Evolutionary conservation across 2,113 vertebrate genomes (phyloP).

Genomic region (Ochotona princeps): DNA sequence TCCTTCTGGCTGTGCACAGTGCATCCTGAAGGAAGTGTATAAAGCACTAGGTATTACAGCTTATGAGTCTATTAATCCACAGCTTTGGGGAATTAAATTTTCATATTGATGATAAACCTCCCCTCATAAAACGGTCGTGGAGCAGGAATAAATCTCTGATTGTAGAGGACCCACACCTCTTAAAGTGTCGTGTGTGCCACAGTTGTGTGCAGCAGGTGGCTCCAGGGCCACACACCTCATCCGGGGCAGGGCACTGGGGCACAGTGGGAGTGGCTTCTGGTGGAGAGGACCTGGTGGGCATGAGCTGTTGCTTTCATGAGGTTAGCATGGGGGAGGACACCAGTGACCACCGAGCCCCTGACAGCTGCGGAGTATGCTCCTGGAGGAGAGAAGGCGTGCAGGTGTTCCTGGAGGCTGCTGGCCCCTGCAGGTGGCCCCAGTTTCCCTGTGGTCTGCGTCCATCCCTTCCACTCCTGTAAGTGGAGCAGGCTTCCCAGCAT

Average conservation of each 20-base stretch:
- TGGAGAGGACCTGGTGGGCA: constrained; percentile 70
- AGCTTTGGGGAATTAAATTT: constrained; percentile 87
- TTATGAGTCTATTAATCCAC: constrained; percentile 87
- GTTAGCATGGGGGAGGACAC: constrained; percentile 45
- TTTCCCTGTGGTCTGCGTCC: too few species aligned
- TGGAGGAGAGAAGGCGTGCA: too few species aligned
- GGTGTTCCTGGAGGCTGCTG: too few species aligned
- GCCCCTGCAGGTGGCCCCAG: too few species aligned
- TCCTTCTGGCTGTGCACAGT: constrained; percentile 55
- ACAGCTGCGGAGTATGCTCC: constrained; percentile 8
- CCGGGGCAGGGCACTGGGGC: constrained; percentile 57
- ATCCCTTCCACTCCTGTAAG: background rate
- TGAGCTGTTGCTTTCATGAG: constrained; percentile 55
- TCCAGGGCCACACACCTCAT: constrained; percentile 54
- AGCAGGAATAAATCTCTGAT: constrained; percentile 77
- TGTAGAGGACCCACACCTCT: constrained; percentile 74
- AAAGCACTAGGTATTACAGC: constrained; percentile 83
- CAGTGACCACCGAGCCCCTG: background rate
- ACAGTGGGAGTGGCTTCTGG: constrained; percentile 61
- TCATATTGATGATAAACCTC: constrained; percentile 88
- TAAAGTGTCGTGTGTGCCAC: constrained; percentile 73
- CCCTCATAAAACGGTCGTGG: constrained; percentile 83
- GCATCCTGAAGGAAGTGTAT: constrained; percentile 69
- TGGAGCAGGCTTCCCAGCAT: background rate
- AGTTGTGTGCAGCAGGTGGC: background rate